These are phyloP conservation scores for Drosophila persimilis DNA, from an alignment of 1,140 invertebrate genomes.

Conservation along the genomic window DNA sequence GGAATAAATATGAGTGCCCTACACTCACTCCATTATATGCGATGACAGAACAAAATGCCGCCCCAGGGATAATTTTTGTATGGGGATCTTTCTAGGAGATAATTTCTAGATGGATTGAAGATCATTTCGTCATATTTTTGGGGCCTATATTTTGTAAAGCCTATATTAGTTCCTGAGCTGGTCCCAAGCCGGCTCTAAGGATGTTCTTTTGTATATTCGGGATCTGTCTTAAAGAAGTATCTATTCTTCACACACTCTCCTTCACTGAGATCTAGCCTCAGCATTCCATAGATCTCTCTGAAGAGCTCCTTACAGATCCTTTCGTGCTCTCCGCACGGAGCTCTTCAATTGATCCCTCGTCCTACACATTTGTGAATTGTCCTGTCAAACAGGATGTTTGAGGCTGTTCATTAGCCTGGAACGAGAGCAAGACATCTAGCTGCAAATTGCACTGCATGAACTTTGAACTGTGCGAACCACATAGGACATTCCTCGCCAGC, in stretches of 20 bases:
- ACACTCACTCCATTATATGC: constrained; percentile 17
- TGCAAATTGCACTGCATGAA: constrained; percentile 47
- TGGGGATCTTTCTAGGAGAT: too few species aligned
- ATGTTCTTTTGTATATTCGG: too few species aligned
- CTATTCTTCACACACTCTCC: too few species aligned
- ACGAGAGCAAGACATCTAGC: background rate
- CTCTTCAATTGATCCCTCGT: background rate
- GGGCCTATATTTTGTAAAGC: too few species aligned
- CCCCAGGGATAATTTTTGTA: background rate
- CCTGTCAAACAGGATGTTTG: constrained; percentile 62
- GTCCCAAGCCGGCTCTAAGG: too few species aligned
- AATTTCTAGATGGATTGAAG: too few species aligned
- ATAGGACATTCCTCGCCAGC: constrained; percentile 19
- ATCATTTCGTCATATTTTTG: too few species aligned
- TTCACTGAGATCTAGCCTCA: too few species aligned
- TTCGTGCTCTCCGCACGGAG: background rate
- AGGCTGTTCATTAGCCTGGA: constrained; percentile 47
- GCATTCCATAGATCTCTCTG: background rate
- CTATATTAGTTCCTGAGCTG: too few species aligned
- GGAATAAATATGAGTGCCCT: too few species aligned
- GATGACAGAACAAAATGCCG: too few species aligned
- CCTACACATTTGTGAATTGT: background rate
- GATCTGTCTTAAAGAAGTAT: too few species aligned
- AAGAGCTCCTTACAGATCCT: constrained; percentile 3
- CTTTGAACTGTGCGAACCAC: constrained; percentile 56